Percentiles rank a stretch among this genome's conserved stretches.
phyloP scores from a whole-genome alignment of 2,113 vertebrate species.

The Ivindomyrus marchei region DNA sequence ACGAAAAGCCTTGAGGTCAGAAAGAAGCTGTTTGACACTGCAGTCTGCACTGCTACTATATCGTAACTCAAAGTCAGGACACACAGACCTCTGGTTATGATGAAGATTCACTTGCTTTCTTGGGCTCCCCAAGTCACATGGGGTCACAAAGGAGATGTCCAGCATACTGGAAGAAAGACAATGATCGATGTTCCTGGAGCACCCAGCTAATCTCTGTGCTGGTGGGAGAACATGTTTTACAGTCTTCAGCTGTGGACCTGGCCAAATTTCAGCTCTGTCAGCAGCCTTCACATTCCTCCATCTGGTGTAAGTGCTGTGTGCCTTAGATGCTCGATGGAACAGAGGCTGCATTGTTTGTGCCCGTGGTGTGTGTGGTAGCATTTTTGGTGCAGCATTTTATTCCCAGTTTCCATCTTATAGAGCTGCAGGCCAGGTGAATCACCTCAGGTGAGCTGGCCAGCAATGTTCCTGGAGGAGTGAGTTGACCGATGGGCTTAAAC shows the following conservation, averaged over 20 bases:
- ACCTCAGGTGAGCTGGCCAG: neutral
- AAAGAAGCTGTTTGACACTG: too few relatives aligned
- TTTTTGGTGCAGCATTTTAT: neutral
- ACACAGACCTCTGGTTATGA: neutral
- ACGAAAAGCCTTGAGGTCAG: neutral
- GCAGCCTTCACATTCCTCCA: constrained; percentile 14
- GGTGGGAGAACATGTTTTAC: constrained; percentile 16
- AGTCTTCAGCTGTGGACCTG: constrained; percentile 20
- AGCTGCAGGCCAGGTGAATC: neutral
- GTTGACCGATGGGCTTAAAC: neutral
- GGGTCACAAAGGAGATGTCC: neutral
- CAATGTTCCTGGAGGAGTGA: neutral
- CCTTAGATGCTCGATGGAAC: neutral
- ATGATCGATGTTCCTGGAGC: constrained; percentile 5
- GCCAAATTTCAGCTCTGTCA: constrained; percentile 8
- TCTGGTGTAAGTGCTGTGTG: constrained; percentile 1
- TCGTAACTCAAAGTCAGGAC: neutral
- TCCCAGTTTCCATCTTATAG: neutral
- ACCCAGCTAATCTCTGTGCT: neutral
- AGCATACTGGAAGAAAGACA: neutral
- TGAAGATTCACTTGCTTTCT: neutral
- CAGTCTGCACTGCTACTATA: neutral
- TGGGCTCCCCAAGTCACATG: neutral
- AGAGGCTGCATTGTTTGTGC: neutral
- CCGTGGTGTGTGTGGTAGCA: neutral